These are phyloP conservation scores for Drosophila subobscura DNA, from an alignment of 1,140 invertebrate species.

Conservation along the genomic window DNA sequence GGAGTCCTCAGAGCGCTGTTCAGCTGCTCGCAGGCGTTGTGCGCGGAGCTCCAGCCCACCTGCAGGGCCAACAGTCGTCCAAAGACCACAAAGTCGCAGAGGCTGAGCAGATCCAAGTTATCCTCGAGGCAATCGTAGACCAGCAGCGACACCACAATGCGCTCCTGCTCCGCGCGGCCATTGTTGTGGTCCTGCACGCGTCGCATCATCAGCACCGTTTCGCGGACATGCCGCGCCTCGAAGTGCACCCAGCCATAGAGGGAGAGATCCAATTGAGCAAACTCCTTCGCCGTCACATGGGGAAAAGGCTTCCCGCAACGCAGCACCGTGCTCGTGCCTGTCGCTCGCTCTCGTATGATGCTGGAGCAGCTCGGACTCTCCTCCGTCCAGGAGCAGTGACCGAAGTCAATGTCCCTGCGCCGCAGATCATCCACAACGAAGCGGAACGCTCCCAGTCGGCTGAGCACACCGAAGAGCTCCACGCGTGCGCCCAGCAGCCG, in stretches of 20 bases:
- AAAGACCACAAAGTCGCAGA: slow-evolving; percentile 87
- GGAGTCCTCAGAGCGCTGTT: slow-evolving; percentile 30
- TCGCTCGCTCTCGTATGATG: slow-evolving; percentile 84
- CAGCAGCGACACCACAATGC: slow-evolving; percentile 86
- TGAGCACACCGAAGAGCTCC: slow-evolving; percentile 86
- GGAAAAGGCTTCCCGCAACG: slow-evolving; percentile 86
- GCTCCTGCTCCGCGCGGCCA: slow-evolving; percentile 59
- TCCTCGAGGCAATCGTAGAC: slow-evolving; percentile 85
- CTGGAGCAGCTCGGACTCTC: slow-evolving; percentile 84
- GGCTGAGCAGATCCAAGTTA: slow-evolving; percentile 59
- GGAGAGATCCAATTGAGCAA: slow-evolving; percentile 84
- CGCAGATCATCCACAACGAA: slow-evolving; percentile 86
- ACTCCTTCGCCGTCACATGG: slow-evolving; percentile 86
- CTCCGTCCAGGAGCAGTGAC: slow-evolving; percentile 83
- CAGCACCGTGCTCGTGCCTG: slow-evolving; percentile 86
- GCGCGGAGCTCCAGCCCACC: slow-evolving; percentile 22
- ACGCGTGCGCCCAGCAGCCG: slow-evolving; percentile 84
- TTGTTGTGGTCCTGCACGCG: slow-evolving; percentile 85
- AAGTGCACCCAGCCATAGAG: slow-evolving; percentile 89
- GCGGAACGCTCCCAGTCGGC: slow-evolving; percentile 75
- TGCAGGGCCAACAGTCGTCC: slow-evolving; percentile 83
- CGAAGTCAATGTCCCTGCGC: slow-evolving; percentile 84
- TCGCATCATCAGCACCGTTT: slow-evolving; percentile 86
- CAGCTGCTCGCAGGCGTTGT: slow-evolving; percentile 22
- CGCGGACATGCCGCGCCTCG: slow-evolving; percentile 85